Evolutionary conservation across 2,113 vertebrate genomes (phyloP), one percentile per base, ranked within the genome.

Genomic region (Sylvia atricapilla): DNA sequence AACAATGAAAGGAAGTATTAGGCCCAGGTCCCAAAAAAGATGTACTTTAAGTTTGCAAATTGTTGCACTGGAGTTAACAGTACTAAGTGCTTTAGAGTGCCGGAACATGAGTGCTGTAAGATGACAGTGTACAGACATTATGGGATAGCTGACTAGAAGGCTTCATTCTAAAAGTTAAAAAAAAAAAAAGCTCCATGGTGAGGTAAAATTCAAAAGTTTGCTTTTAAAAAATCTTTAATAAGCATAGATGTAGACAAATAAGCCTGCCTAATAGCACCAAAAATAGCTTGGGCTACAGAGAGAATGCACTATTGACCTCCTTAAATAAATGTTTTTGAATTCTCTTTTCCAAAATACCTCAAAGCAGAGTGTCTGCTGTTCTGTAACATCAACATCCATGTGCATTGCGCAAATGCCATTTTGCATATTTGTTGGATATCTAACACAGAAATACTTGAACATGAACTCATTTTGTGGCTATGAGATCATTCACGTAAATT

Each of bases 241-340:
- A 94, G 73, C 76, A 75, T 49, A 39, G 37, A 50, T 72, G 17
- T 66, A 50, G 66, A 52, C 31, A 86, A 89, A 80, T 58, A 92
- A 49, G 6, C 5, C 35, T 53, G 25, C 17, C 55, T 83, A 93
- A 93, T 11, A 95, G 59, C 66, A 69, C 83, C 69, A 70, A 84
- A 79, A 94, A 92, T 94, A 95, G 49, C 46, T 96, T 95, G 88
- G 72, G 73, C 72, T 89, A 92, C 49, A 87, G 90, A 94, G 69
- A 80, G 59, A 73, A 85, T 75, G 86, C 53, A 94, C 87, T 96
- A 25, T 12, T 96, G 96, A 97, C 96, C 95, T 86, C 85, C 62
- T 89, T 96, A 97, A 97, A 96, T 96, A 98, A 98, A 97, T 97
- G 94, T 98, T 97, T 98, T 93, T 95, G 95, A 98, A 97, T 95